Conservation (phyloP, 2,113 vertebrate species). For the Sinocyclocheilus rhinocerous region DNA sequence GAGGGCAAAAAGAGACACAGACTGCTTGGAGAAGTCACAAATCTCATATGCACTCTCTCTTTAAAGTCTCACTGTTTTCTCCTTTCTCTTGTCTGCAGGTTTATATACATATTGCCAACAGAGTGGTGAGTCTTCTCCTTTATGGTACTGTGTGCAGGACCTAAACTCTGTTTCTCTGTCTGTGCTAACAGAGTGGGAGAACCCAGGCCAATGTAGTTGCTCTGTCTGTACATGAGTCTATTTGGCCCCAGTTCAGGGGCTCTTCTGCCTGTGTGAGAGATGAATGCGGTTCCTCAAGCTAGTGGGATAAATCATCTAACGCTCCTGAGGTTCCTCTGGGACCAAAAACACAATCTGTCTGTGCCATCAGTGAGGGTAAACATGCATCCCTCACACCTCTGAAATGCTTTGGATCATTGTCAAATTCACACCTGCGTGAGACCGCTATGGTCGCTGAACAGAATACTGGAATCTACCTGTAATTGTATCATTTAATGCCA, state of each 20-base stretch:
- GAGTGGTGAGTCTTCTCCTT: slow-evolving; percentile 54
- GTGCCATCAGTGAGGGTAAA: neutral
- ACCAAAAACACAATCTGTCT: slow-evolving; percentile 38
- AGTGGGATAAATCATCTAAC: slow-evolving; percentile 22
- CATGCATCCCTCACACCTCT: slow-evolving; percentile 8
- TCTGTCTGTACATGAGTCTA: neutral
- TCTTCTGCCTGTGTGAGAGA: neutral
- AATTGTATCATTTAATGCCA: neutral
- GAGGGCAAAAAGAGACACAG: slow-evolving; percentile 36
- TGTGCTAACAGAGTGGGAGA: neutral
- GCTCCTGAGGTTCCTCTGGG: slow-evolving; percentile 24
- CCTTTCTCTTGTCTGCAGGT: slow-evolving; percentile 77
- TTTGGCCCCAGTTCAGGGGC: neutral
- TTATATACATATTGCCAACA: slow-evolving; percentile 80
- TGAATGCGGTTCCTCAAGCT: neutral
- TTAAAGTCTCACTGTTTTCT: slow-evolving; percentile 54
- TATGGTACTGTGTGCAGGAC: neutral
- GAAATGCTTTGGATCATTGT: neutral
- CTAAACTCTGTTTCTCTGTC: slow-evolving; percentile 66
- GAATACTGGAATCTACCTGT: neutral
- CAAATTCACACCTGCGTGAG: neutral
- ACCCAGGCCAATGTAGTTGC: neutral
- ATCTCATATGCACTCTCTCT: slow-evolving; percentile 43
- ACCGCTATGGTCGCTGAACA: neutral
- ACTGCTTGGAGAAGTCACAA: slow-evolving; percentile 23